Percentiles rank a stretch among this genome's conserved stretches.
Evolutionary conservation across 2,113 vertebrate species (phyloP).

Genomic region (Salvelinus sp.): DNA sequence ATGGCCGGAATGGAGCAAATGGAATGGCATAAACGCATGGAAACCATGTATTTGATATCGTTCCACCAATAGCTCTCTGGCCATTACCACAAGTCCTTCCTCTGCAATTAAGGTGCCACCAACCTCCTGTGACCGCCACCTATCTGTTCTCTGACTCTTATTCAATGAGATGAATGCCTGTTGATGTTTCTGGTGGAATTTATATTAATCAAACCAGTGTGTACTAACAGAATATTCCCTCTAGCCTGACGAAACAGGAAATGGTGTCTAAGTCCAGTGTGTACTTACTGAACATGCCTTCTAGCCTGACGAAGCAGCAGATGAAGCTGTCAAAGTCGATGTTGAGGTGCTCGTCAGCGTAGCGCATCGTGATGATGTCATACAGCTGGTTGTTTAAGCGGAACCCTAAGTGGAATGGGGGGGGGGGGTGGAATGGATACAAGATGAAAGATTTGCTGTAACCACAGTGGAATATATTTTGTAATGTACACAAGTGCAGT

Average conservation of each 20-base stretch:
- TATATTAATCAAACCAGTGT: not conserved
- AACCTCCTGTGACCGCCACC: no score
- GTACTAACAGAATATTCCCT: conserved; percentile 97
- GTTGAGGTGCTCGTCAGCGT: conserved; percentile 87
- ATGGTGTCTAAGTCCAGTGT: conserved; percentile 53
- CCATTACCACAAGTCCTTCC: no score
- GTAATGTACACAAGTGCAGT: no score
- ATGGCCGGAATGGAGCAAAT: no score
- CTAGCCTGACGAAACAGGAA: conserved; percentile 93
- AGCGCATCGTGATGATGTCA: conserved; percentile 95
- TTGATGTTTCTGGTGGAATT: not conserved
- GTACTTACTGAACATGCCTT: conserved; percentile 97
- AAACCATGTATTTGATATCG: no score
- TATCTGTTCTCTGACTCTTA: not conserved
- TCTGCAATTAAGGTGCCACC: no score
- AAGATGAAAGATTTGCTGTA: no score
- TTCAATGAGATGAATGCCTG: not conserved
- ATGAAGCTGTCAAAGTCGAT: conserved; percentile 89
- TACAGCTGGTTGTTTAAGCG: conserved; percentile 94
- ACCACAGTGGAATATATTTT: not conserved
- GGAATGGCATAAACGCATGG: no score
- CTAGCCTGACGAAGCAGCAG: conserved; percentile 95
- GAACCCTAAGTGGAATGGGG: conserved; percentile 76
- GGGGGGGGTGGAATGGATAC: not conserved
- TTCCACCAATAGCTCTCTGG: no score